phyloP scores from a whole-genome alignment of 2,888 invertebrate species.

The Rotaria macrura region DNA sequence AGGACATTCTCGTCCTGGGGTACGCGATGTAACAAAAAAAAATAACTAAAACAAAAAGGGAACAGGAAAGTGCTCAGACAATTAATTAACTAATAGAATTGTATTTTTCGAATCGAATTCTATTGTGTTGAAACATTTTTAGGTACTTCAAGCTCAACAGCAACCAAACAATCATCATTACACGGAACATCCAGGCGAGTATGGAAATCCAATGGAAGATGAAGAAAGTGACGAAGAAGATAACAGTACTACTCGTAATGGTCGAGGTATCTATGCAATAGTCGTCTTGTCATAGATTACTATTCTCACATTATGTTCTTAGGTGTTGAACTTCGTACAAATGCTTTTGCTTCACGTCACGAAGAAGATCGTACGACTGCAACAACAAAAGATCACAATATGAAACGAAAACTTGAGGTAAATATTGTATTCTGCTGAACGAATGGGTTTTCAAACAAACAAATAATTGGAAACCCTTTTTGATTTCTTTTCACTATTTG shows the following conservation, averaged over 20 bases:
- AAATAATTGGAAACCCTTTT: too few species aligned
- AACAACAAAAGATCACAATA: conserved; percentile 83
- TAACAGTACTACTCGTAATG: conserved; percentile 13
- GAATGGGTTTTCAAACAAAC: too few species aligned
- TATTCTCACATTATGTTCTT: too few species aligned
- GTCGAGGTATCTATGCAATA: not conserved
- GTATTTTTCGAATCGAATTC: not conserved
- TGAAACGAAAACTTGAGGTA: conserved; percentile 88
- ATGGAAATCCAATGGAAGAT: conserved; percentile 29
- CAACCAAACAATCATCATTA: not conserved
- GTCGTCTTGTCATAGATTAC: too few species aligned
- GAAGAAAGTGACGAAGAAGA: conserved; percentile 33
- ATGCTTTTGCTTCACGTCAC: conserved; percentile 60
- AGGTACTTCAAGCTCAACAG: conserved; percentile 5
- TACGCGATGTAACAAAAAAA: not conserved
- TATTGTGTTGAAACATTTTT: not conserved
- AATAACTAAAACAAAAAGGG: not conserved
- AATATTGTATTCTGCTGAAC: not conserved
- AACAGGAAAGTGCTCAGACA: not conserved
- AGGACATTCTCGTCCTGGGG: not conserved
- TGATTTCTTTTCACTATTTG: not conserved
- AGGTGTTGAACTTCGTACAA: conserved; percentile 57
- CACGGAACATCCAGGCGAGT: not conserved
- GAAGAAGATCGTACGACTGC: conserved; percentile 82
- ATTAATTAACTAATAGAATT: not conserved